Base-by-base conservation (phyloP, 2,888 invertebrate species). In the Rhopalosiphum nymphaeae region DNA sequence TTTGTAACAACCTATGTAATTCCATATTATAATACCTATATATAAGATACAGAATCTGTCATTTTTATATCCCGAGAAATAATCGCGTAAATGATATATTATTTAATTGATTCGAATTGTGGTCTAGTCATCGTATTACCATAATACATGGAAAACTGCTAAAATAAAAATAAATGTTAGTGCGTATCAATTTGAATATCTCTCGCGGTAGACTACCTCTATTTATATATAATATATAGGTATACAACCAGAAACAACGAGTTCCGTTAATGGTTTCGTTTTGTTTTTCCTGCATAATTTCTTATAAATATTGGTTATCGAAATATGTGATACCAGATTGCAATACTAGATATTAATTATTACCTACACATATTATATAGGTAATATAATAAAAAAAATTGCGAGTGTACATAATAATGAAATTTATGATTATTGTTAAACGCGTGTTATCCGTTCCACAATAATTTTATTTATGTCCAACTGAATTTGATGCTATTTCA, bases 101-200 rank as follows among this genome's bases (percentile, higher is more conserved):
- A 84, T 78, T 84, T 91, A 53, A 84, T 91, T 29, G 91, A 84
- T 91, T 84, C 78, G 78, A 53, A 91, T 53, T 53, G 49, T 53
- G 36, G 57, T 29, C 67, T 36, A 78, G 25, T 46, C 29, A 25
- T 44, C 44, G 89, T 26, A 78, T 89, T 89, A 90, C 67, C 67
- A 49, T 91, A 91, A 91, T 49, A 91, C 49, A 67, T 36, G 49
- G 36, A 49, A 91, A 67, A 78, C n/a, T 78, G 46, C 49, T 91
- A 78, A 91, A 67, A 49, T 49, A n/a, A 67, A 49, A 91, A 67
- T n/a, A 49, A 57, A 67, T 36, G 78, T 36, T 21, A 25, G 42
- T n/a, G 49, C n/a, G 25, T 67, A 91, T 49, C 46, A 91, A 91
- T 91, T 91, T 67, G 67, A 91, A 91, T 91, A 85, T 91, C 49